Base-by-base conservation (phyloP, 2,797 vertebrate species). In the Petrocephalus schoutedeni region DNA sequence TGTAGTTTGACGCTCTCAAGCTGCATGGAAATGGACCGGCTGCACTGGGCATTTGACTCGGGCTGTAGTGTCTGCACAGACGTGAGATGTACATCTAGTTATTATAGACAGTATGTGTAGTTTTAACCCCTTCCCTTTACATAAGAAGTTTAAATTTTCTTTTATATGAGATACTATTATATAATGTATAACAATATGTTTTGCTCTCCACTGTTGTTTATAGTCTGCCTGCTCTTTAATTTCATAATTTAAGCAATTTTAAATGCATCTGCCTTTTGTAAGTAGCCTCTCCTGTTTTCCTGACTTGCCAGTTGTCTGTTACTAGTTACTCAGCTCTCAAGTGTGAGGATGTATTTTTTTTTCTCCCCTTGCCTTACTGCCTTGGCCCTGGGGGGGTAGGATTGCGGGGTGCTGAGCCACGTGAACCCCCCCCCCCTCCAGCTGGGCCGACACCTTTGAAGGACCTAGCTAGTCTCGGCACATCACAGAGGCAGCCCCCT, bases 381-480 rank as follows among this genome's bases (percentile, higher is more conserved):
- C 49, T 53, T 21, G 49, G 2, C 82, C 51, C 7, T 53, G 49
- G 7, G 45, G 51, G 82, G 51, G 9, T n/a, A 14, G 9, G 7
- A 28, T 49, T 54, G 49, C 0, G 9, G 19, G 51, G 77, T 53
- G 16, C 2, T 23, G 41, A 53, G 45, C 16, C 49, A 53, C 16
- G 16, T 23, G 23, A 28, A 4, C 3, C 12, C 67, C 21, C n/a
- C n/a, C 21, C 59, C 67, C 67, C 32, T 23, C 10, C 28, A 4
- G 23, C 12, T n/a, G 71, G 5, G 36, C 14, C 14, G 89, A 89
- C 86, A 88, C 88, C 85, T 83, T 77, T 57, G 28, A 88, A 89
- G 49, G 85, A 71, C 86, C 21, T 19, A 6, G 21, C 49, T 54
- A 12, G 51, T 53, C 21, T 84, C 12, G 10, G 59, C 36, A 54